A percentile compares a stretch with the other conserved stretches of the same genome.
These are phyloP conservation scores for Thereuonema tuberculata DNA, from an alignment of 1,140 invertebrate genomes.

Conservation along the genomic window DNA sequence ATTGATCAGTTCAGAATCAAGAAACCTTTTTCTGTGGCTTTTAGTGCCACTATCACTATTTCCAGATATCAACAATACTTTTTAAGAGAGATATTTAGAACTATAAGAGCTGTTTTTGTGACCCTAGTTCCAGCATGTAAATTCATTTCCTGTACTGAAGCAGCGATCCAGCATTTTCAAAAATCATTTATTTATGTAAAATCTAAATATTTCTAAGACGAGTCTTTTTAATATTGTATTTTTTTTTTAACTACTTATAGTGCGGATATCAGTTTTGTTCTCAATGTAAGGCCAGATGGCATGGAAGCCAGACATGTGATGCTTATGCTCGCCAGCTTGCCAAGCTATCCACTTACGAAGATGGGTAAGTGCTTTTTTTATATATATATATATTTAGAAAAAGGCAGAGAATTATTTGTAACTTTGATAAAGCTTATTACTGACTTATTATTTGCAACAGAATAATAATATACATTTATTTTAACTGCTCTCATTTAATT, in stretches of 20 bases:
- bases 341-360: conserved; percentile 4
- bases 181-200: background rate
- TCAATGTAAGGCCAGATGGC: conserved; percentile 17
- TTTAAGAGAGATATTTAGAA: background rate
- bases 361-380: conserved; percentile 12
- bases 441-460: too few species aligned
- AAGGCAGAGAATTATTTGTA: too few species aligned
- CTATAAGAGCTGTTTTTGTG: background rate
- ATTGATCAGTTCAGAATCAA: too few species aligned
- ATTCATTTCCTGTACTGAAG: background rate
- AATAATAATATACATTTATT: too few species aligned
- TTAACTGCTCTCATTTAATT: background rate
- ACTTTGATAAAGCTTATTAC: too few species aligned
- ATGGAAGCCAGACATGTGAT: conserved; percentile 14
- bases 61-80: background rate
- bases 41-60: too few species aligned
- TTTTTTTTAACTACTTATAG: conserved; percentile 7
- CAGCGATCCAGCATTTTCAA: background rate
- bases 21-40: too few species aligned
- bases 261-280: conserved; percentile 20
- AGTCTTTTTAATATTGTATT: background rate
- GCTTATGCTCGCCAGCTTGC: conserved; percentile 11
- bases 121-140: background rate
- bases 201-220: background rate
- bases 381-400: too few species aligned